Conservation (phyloP, 2,113 vertebrate species). For the Caloenas nicobarica region DNA sequence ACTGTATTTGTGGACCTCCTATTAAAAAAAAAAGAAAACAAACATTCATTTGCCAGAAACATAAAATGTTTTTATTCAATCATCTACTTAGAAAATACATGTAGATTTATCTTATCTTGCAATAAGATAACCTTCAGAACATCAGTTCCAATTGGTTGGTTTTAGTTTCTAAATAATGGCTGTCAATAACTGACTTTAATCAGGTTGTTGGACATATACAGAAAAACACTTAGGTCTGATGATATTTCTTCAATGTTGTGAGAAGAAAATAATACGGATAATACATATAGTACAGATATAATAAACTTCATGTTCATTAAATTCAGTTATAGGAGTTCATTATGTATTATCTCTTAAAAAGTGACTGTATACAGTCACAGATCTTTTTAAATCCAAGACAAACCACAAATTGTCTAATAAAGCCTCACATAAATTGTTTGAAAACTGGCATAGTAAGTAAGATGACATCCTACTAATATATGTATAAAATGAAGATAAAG, state of each 20-base stretch:
- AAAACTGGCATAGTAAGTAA: background rate
- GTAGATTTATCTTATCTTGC: background rate
- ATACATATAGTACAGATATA: background rate
- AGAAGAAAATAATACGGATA: background rate
- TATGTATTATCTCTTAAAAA: background rate
- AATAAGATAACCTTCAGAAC: background rate
- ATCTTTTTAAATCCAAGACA: background rate
- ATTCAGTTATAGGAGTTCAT: background rate
- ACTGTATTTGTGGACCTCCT: background rate
- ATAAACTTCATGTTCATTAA: background rate
- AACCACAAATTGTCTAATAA: background rate
- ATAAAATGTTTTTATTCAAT: background rate
- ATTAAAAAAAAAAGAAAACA: no score
- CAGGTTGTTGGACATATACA: background rate
- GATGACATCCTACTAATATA: background rate
- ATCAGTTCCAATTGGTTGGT: background rate
- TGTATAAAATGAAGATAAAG: background rate
- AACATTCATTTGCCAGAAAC: background rate
- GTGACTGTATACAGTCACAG: background rate
- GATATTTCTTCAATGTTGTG: background rate
- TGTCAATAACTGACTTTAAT: background rate
- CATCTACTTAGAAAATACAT: background rate
- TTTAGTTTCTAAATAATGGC: background rate
- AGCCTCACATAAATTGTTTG: background rate
- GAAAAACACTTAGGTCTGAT: background rate